Base-by-base conservation (phyloP, 1,140 invertebrate genomes). In the Telenomus remus region DNA sequence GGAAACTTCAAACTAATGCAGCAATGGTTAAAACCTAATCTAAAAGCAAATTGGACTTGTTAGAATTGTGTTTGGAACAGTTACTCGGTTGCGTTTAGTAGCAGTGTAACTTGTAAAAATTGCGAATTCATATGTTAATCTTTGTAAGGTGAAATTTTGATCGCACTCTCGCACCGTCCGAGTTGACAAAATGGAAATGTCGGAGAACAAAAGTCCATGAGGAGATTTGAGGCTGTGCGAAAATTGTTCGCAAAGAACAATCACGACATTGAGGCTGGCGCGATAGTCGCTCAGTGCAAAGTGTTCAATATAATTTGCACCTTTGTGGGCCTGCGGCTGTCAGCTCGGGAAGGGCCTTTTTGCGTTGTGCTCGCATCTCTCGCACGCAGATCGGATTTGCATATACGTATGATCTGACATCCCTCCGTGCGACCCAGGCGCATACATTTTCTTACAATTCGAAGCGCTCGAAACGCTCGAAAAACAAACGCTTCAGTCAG, bases 231-330 rank as follows among this genome's bases (percentile, higher is more conserved):
- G 37, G 37, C n/a, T 49, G 47, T n/a, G 12, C 7, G 15, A 43
- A 14, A 56, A 54, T 19, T 54, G 42, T 46, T 12, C 16, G 11
- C 13, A 19, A 14, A 55, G 51, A 43, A 43, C 37, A 59, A 37
- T 48, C 27, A 9, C 35, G 46, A 27, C 14, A 50, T 60, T 57
- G 5, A 11, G 8, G 37, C 37, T 4, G 37, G 37, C 9, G 1
- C 35, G 34, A 57, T 34, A 66, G 54, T 44, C 15, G 44, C 51
- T 57, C 43, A n/a, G 37, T n/a, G 47, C 50, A 55, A 69, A 59
- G 60, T 65, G 57, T 59, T 59, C 54, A 59, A 59, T 59, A 64
- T 73, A 73, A 73, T 73, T 73, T 46, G 56, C 70, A 66, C 61
- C 55, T 66, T 73, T 65, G 70, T 66, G 53, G 13, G 61, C 61